These are phyloP conservation scores for Linurgus olivaceus DNA, from an alignment of 2,797 vertebrate genomes.

Conservation along the genomic window DNA sequence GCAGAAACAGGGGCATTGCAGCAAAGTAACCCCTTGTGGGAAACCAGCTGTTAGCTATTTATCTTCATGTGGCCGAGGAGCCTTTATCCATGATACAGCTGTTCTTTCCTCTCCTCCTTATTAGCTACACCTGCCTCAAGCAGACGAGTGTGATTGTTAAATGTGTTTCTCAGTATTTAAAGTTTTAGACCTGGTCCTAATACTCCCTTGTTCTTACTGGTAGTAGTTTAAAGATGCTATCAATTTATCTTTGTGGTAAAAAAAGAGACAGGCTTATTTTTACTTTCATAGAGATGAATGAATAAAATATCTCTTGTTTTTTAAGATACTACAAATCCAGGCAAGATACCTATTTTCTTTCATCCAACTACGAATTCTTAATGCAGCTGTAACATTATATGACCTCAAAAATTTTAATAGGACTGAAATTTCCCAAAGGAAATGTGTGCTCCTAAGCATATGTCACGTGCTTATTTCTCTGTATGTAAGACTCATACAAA, in stretches of 20 bases:
- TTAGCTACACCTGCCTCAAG: conserved; percentile 77
- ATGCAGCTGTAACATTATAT: background rate
- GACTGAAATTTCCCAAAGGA: background rate
- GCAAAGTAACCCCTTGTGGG: conserved; percentile 72
- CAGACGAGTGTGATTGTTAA: conserved; percentile 28
- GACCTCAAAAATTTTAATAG: background rate
- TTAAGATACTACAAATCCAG: background rate
- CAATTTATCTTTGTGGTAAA: background rate
- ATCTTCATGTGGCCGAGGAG: conserved; percentile 81
- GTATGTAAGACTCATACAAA: background rate
- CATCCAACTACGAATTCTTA: background rate
- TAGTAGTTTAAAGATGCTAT: background rate
- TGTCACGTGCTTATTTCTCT: background rate
- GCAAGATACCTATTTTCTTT: background rate
- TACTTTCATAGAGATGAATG: background rate
- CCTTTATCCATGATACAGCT: conserved; percentile 79
- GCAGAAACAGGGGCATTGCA: conserved; percentile 61
- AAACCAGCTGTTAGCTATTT: conserved; percentile 88
- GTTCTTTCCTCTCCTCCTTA: conserved; percentile 75
- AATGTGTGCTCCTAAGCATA: background rate
- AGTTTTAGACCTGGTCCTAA: background rate
- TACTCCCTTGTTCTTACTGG: background rate
- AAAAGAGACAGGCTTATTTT: background rate
- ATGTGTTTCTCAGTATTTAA: conserved; percentile 19
- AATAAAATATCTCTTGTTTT: background rate